Conservation (phyloP, 2,113 vertebrate genomes). For the Oreamnos americanus region DNA sequence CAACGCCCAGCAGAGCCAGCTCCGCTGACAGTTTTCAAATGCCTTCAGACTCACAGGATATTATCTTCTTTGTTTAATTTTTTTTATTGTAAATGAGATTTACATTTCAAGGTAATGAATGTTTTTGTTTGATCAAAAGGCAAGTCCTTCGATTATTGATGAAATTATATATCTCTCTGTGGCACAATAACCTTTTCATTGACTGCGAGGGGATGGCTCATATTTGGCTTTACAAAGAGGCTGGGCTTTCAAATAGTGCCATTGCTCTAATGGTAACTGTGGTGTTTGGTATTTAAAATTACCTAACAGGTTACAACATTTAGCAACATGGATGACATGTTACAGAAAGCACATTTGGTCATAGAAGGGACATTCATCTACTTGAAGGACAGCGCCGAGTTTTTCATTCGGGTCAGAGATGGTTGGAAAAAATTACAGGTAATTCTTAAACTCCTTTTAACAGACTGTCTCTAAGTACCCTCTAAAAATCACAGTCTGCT, state of each 20-base stretch:
- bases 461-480: not conserved
- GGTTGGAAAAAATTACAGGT: slow-evolving; percentile 97
- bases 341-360: slow-evolving; percentile 84
- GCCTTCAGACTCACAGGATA: not conserved
- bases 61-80: not conserved
- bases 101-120: not conserved
- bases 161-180: not conserved
- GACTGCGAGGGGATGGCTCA: fast-evolving
- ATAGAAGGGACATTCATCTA: slow-evolving; percentile 88
- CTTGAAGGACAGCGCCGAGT: slow-evolving; percentile 84
- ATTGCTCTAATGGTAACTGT: not conserved
- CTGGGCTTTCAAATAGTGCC: not conserved
- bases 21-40: not conserved
- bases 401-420: slow-evolving; percentile 90
- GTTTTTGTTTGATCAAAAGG: not conserved
- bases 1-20: not conserved
- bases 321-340: slow-evolving; percentile 84
- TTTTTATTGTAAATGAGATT: not conserved
- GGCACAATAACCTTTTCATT: not conserved
- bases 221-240: not conserved
- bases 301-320: slow-evolving; percentile 84
- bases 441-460: not conserved
- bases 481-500: not conserved
- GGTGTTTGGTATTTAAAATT: not conserved
- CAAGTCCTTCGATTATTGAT: not conserved